Evolutionary conservation across 2,888 invertebrate species (phyloP).

Genomic region (Eurytoma californica): DNA sequence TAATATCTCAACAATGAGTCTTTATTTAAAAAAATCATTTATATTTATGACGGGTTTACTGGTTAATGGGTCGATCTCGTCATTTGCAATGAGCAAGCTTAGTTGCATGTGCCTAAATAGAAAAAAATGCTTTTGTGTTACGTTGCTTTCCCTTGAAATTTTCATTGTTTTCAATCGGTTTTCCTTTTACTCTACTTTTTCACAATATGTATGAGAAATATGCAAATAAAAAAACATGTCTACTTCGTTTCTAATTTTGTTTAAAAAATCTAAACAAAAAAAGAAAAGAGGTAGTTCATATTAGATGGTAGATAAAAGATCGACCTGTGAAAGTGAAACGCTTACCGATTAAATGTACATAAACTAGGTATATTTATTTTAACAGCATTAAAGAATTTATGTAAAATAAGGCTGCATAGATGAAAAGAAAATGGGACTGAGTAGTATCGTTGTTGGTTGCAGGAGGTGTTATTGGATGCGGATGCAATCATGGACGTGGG

Average conservation of each 20-base stretch:
- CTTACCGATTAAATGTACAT: background rate
- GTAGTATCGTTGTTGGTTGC: constrained; percentile 75
- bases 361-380: background rate
- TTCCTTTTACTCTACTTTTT: background rate
- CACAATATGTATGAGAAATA: too few relatives aligned
- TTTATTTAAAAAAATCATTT: constrained; percentile 43
- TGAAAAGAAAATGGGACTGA: constrained; percentile 69
- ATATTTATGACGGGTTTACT: constrained; percentile 45
- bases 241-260: too few relatives aligned
- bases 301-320: constrained; percentile 22
- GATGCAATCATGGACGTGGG: constrained; percentile 74
- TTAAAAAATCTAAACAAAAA: too few relatives aligned
- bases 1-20: constrained; percentile 40
- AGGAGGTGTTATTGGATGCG: constrained; percentile 74
- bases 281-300: too few relatives aligned
- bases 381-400: background rate
- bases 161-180: constrained; percentile 42
- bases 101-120: constrained; percentile 71
- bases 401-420: too few relatives aligned
- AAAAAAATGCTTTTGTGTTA: constrained; percentile 66
- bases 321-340: constrained; percentile 23
- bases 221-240: background rate
- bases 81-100: constrained; percentile 59
- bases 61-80: constrained; percentile 58
- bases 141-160: constrained; percentile 61